Evolutionary conservation across 2,797 vertebrate genomes (phyloP), one percentile per base, ranked within the genome.

Genomic region (Cheirogaleus major): DNA sequence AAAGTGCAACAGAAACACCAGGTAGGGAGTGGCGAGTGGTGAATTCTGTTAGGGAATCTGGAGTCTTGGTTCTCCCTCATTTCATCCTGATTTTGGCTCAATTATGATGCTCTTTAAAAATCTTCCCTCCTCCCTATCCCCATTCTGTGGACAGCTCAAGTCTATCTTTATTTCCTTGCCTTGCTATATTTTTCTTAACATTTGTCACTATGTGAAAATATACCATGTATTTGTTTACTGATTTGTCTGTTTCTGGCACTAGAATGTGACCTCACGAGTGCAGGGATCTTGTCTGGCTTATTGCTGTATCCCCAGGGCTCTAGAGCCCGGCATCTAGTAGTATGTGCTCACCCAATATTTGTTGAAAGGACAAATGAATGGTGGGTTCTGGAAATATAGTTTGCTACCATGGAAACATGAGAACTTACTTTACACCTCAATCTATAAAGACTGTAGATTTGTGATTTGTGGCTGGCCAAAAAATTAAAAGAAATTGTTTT

Each of bases 1-100:
- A 41, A 76, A 95, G 38, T 59, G 4, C 23, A 45, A 7, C 15
- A 88, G 85, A 80, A 88, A 92, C 27, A 30, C 10, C 14, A 82
- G 81, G 14, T 25, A 93, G 91, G 27, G 22, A 65, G 9, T 25
- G 90, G 81, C 18, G 22, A 59, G 50, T 35, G 69, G 57, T 41
- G 35, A 70, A 69, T 95, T 92, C 89, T 87, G 0, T 1, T 87
- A 48, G 73, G 63, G 32, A 80, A 76, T 80, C 15, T 84, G 41
- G 80, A 65, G 27, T 89, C 52, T 81, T 81, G 14, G 48, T 61
- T 18, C 57, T 73, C 15, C n/a, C 55, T 92, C 57, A 72, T 93
- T 89, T 91, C 50, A 67, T 89, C 25, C 14, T 43, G 30, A 72
- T 83, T 82, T 83, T 95, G 89, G 55, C 73, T 94, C 81, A 65